Conservation (phyloP, 2,797 vertebrate genomes). For the Xyrichtys novacula region DNA sequence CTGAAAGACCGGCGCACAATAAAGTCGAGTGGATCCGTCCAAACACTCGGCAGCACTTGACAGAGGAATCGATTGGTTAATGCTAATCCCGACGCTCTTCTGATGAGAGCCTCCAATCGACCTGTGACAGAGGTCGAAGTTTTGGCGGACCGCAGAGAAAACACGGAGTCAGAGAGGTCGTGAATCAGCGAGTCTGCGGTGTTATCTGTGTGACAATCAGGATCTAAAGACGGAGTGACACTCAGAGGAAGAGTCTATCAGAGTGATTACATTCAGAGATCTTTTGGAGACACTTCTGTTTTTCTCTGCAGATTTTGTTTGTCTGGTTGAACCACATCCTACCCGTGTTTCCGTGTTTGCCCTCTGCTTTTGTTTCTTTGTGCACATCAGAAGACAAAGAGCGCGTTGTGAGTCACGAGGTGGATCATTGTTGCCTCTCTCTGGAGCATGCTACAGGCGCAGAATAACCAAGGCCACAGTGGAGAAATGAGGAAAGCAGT, state of each 20-base stretch:
- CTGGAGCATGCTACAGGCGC: slow-evolving; percentile 23
- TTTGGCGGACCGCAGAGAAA: slow-evolving; percentile 12
- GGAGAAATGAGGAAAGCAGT: slow-evolving; percentile 52
- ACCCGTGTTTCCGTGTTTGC: background rate
- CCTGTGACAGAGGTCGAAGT: slow-evolving; percentile 37
- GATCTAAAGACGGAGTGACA: slow-evolving; percentile 34
- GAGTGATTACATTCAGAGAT: slow-evolving; percentile 10
- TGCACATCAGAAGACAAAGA: background rate
- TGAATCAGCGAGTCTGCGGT: slow-evolving; percentile 8
- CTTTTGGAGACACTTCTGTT: background rate
- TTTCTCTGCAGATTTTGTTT: slow-evolving; percentile 1
- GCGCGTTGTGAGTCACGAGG: slow-evolving; percentile 12
- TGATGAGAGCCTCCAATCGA: slow-evolving; percentile 53
- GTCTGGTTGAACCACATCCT: background rate
- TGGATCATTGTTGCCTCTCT: slow-evolving; percentile 15
- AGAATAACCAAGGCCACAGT: slow-evolving; percentile 33
- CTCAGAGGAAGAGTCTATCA: slow-evolving; percentile 36
- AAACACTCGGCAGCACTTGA: slow-evolving; percentile 35
- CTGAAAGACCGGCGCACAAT: background rate
- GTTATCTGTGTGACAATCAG: slow-evolving; percentile 31
- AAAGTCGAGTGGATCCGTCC: slow-evolving; percentile 20
- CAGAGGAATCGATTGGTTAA: slow-evolving; percentile 45
- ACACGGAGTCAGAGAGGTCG: background rate
- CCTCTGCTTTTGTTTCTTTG: slow-evolving; percentile 8
- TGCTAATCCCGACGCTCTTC: slow-evolving; percentile 43